Evolutionary conservation across 2,113 vertebrate genomes (phyloP).

Genomic region (Tamias sibiricus): DNA sequence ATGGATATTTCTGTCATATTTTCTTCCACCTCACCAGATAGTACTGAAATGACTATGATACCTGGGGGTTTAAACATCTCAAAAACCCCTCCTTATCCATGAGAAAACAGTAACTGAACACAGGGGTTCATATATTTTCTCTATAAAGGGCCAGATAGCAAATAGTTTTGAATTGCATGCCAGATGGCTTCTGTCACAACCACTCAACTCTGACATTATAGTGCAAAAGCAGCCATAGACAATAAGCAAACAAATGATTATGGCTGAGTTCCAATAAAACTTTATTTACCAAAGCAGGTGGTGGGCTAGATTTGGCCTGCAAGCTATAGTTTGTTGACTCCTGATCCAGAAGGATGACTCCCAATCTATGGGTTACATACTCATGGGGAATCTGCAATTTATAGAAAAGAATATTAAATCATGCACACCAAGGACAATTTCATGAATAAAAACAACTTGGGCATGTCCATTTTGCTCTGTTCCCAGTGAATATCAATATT

Average conservation of each 20-base stretch:
- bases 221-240: background rate
- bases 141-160: background rate
- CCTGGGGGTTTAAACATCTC: background rate
- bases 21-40: background rate
- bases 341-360: background rate
- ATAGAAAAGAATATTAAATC: background rate
- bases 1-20: background rate
- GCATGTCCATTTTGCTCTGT: background rate
- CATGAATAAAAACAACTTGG: background rate
- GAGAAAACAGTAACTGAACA: background rate
- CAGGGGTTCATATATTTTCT: background rate
- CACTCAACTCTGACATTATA: background rate
- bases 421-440: background rate
- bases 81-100: background rate
- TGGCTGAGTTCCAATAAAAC: slow-evolving; percentile 66
- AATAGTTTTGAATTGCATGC: slow-evolving; percentile 26
- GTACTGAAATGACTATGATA: background rate
- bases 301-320: background rate
- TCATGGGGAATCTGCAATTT: background rate
- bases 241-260: slow-evolving; percentile 38
- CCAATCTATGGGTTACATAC: background rate
- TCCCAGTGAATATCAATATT: background rate
- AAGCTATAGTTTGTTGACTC: background rate
- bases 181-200: slow-evolving; percentile 31
- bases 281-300: slow-evolving; percentile 63